Conservation (phyloP, 2,888 invertebrate species). For the Willowsia nigromaculata region DNA sequence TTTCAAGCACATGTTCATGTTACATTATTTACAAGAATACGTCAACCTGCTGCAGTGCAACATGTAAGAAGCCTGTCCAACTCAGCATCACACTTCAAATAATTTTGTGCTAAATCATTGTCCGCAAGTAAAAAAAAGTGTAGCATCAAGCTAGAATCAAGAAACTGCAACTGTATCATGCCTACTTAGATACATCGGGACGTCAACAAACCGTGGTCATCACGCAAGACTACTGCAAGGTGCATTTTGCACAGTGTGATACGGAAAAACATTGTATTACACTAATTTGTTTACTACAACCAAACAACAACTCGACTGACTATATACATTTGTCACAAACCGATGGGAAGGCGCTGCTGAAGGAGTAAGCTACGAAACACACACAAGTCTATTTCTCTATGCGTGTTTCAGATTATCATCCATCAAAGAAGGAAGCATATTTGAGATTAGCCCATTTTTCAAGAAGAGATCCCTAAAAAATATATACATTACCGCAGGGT, state of each 20-base stretch:
- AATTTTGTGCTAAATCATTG: conserved; percentile 61
- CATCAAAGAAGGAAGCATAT: conserved; percentile 37
- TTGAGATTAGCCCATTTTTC: conserved; percentile 65
- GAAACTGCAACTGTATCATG: neutral
- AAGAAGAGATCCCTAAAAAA: neutral
- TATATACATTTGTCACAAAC: conserved; percentile 17
- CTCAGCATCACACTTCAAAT: neutral
- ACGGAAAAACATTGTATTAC: conserved; percentile 30
- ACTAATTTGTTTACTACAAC: conserved; percentile 36
- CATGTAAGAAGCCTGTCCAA: neutral
- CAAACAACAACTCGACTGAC: conserved; percentile 16
- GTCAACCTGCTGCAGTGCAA: conserved; percentile 34
- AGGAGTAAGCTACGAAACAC: neutral
- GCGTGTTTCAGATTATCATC: conserved; percentile 22
- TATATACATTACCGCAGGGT: neutral
- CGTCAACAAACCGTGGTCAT: conserved; percentile 41
- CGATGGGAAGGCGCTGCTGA: neutral
- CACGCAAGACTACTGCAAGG: conserved; percentile 11
- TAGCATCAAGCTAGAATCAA: neutral
- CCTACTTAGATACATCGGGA: neutral
- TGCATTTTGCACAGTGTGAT: conserved; percentile 34
- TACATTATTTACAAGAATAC: conserved; percentile 17
- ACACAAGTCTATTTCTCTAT: neutral
- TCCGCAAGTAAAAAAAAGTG: conserved; percentile 37
- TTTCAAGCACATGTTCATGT: conserved; percentile 24